A percentile compares a stretch with the other conserved stretches of the same genome.
Evolutionary conservation across 2,888 invertebrate genomes (phyloP).

Genomic region (Oscheius onirici): DNA sequence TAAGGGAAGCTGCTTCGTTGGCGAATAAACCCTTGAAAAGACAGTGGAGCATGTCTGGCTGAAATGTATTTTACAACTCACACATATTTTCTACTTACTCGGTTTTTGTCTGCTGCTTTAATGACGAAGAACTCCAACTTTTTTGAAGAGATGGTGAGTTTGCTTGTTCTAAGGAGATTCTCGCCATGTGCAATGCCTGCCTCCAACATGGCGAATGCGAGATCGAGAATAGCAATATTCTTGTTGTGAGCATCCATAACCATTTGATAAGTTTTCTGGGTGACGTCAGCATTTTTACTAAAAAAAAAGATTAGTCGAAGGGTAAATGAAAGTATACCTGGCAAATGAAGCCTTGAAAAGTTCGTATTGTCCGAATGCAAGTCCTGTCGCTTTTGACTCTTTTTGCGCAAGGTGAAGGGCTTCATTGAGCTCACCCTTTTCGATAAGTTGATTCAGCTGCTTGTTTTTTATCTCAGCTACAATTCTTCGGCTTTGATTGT

Average conservation of each 20-base stretch:
- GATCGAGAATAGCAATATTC: slow-evolving; percentile 32
- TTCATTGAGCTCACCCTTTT: neutral
- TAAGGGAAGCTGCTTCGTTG: neutral
- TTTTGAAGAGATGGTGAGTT: neutral
- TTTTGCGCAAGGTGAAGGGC: slow-evolving; percentile 24
- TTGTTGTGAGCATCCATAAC: slow-evolving; percentile 22
- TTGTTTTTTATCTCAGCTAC: slow-evolving; percentile 10
- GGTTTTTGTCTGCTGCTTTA: neutral
- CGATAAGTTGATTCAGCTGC: slow-evolving; percentile 9
- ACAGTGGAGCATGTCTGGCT: slow-evolving; percentile 24
- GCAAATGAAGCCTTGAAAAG: slow-evolving; percentile 27
- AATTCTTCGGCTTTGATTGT: slow-evolving; percentile 16
- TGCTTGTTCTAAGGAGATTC: slow-evolving; percentile 14
- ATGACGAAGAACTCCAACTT: slow-evolving; percentile 28
- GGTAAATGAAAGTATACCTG: slow-evolving; percentile 1
- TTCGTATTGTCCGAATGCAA: slow-evolving; percentile 27
- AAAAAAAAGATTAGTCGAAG: neutral
- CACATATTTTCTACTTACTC: neutral
- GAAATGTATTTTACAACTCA: neutral
- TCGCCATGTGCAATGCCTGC: slow-evolving; percentile 1
- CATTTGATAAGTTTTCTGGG: slow-evolving; percentile 23
- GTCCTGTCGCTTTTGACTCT: slow-evolving; percentile 22
- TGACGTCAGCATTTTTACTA: slow-evolving; percentile 23
- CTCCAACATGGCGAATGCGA: slow-evolving; percentile 30
- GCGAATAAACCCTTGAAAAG: slow-evolving; percentile 8